Evolutionary conservation across 2,113 vertebrate genomes (phyloP).

Genomic region (Equus quagga): DNA sequence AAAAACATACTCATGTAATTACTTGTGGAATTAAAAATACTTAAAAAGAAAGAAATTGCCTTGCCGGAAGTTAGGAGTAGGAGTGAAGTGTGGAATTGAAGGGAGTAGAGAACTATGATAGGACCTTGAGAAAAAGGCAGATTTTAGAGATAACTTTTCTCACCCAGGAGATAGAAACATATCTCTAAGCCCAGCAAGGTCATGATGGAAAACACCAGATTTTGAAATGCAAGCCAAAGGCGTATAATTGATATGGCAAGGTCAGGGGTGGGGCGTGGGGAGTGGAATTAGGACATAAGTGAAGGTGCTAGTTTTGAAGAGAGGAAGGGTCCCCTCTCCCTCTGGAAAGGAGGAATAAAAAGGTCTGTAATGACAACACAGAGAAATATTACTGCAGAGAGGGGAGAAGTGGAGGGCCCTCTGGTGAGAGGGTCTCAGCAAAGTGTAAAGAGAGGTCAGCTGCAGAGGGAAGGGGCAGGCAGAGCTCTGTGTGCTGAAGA

Average conservation of each 20-base stretch:
- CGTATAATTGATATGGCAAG: not conserved
- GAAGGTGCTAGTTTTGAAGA: not conserved
- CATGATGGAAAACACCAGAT: not conserved
- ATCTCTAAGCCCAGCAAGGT: not conserved
- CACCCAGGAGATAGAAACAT: not conserved
- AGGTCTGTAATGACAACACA: not conserved
- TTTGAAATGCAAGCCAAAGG: not conserved
- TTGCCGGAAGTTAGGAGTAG: not conserved
- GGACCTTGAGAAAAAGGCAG: not conserved
- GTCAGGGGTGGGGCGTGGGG: fast-evolving
- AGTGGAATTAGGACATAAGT: not conserved
- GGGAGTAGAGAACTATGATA: not conserved
- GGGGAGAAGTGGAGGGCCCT: not conserved
- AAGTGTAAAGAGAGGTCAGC: not conserved
- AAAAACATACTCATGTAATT: not conserved
- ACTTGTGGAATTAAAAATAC: not conserved
- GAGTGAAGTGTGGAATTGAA: not conserved
- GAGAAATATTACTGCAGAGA: not conserved
- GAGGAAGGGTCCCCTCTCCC: not conserved
- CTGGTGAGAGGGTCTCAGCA: not conserved
- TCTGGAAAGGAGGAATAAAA: not conserved
- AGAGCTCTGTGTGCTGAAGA: not conserved
- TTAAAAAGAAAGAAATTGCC: slow-evolving; percentile 10
- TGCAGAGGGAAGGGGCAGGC: not conserved
- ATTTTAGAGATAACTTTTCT: not conserved